A percentile compares a stretch with the other conserved stretches of the same genome.
phyloP scores from a whole-genome alignment of 2,113 vertebrate species.

The Corythornis vintsioides region DNA sequence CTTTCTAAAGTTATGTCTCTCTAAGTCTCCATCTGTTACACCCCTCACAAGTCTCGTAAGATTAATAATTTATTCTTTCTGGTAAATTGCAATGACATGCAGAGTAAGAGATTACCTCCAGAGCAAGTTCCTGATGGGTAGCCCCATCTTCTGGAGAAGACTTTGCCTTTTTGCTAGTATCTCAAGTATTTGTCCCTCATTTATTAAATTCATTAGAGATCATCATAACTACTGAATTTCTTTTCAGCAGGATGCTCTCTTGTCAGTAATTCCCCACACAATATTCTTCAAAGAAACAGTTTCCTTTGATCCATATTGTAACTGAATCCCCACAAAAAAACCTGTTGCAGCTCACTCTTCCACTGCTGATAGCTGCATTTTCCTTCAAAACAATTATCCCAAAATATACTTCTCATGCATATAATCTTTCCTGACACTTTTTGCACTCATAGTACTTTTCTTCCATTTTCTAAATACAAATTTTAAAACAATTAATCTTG shows the following conservation, averaged over 20 bases:
- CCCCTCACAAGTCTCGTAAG: neutral
- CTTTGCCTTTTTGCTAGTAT: neutral
- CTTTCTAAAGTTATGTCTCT: neutral
- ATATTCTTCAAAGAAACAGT: slow-evolving; percentile 14
- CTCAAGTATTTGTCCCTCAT: neutral
- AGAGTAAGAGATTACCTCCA: neutral
- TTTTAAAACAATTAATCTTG: neutral
- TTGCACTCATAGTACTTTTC: neutral
- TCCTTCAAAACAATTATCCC: neutral
- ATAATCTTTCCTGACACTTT: neutral
- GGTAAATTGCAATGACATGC: neutral
- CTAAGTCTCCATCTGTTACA: neutral
- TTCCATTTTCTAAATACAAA: neutral
- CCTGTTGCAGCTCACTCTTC: neutral
- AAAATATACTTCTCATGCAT: neutral
- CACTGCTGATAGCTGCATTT: neutral
- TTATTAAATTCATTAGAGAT: slow-evolving; percentile 22
- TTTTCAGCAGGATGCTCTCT: slow-evolving; percentile 1
- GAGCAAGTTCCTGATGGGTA: neutral
- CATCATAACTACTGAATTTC: neutral
- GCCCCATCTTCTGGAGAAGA: neutral
- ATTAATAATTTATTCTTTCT: neutral
- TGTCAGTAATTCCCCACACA: neutral
- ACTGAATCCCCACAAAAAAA: slow-evolving; percentile 2
- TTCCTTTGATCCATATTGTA: slow-evolving; percentile 41